Base-by-base conservation (phyloP, 2,888 invertebrate genomes). In the Pollenia amentaria region DNA sequence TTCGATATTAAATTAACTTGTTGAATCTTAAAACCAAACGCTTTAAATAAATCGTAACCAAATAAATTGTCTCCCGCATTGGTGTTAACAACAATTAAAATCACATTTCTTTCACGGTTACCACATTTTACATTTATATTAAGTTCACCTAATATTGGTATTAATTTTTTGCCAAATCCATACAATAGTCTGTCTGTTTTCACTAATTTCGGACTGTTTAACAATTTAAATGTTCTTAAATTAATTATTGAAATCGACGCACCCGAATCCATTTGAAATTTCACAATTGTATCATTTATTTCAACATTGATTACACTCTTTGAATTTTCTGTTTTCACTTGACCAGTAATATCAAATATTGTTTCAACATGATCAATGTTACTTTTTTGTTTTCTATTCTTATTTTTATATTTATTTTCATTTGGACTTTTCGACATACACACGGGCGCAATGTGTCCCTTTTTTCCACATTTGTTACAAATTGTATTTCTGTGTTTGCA, bases 181-280 rank as follows among this genome's bases (percentile, higher is more conserved):
- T 53, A 77, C 11, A 88, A 64, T 46, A 78, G 53, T 76, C 73
- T 69, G 1, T 60, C 70, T 3, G 79, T 38, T 21, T 48, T 48
- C 6, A 62, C 12, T 7, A 80, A 53, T 11, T 29, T 48, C n/a
- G 83, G 81, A 11, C 57, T 78, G 29, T 81, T 73, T 48, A 76
- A 75, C 8, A 7, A 42, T 16, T 78, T 48, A 57, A 78, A 88
- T 10, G 80, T 84, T 51, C 79, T 53, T 18, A 42, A 55, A 53
- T 70, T 87, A 38, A 88, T 87, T n/a, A 84, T 11, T 6, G 82
- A 87, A 42, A 88, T 55, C 1, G 86, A 64, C 4, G 85, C 87
- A 14, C 85, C 87, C 11, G 82, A 85, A 40, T 88, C 85, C 83
- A 88, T 84, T 84, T 88, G 86, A 57, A 88, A 85, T 46, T 21